These are phyloP conservation scores for Todiramphus chloris DNA, from an alignment of 2,113 vertebrate genomes.

Conservation along the genomic window DNA sequence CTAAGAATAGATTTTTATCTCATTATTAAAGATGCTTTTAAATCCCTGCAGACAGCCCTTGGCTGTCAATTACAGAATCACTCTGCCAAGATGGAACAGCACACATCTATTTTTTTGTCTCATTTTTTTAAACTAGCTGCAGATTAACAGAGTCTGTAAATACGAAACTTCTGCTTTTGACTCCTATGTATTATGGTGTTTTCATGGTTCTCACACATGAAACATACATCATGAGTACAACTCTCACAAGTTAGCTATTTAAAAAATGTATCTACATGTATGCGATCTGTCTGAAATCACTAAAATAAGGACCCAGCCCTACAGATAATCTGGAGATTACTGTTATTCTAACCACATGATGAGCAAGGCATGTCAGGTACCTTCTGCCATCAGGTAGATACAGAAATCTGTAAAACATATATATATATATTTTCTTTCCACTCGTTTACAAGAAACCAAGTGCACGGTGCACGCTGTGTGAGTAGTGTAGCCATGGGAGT, in stretches of 20 bases:
- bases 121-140: neutral
- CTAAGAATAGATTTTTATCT: neutral
- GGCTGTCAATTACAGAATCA: neutral
- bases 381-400: neutral
- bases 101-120: neutral
- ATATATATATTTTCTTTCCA: neutral
- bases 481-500: neutral
- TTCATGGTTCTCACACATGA: neutral
- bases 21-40: neutral
- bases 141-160: neutral
- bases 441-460: neutral
- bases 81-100: neutral
- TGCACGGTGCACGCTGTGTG: fast-evolving
- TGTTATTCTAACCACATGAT: neutral
- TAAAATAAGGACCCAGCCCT: neutral
- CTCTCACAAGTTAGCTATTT: neutral
- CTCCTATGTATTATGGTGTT: fast-evolving
- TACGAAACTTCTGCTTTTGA: neutral
- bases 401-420: neutral
- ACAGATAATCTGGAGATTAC: neutral
- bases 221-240: fast-evolving
- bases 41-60: neutral
- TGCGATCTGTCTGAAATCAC: neutral
- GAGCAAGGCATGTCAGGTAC: neutral
- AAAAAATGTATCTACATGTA: neutral